Percentiles rank a stretch among this genome's conserved stretches.
Evolutionary conservation across 2,888 invertebrate species (phyloP).

Genomic region (Dicyrtomina minuta): DNA sequence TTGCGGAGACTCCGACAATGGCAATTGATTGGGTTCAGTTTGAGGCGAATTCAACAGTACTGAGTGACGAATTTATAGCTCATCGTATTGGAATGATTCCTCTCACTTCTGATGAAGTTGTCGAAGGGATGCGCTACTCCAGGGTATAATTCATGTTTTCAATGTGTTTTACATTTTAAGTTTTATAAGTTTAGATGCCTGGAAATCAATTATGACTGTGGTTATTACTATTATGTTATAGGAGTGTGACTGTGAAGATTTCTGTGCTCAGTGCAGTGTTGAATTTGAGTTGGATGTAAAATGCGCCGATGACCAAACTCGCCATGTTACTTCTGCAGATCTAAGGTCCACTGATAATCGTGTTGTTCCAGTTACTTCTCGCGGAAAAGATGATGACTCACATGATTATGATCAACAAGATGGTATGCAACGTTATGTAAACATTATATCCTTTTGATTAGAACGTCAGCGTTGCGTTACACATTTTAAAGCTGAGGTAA

Average conservation of each 20-base stretch:
- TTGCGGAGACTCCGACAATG: slow-evolving; percentile 97
- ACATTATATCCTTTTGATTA: not conserved
- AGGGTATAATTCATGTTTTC: slow-evolving; percentile 62
- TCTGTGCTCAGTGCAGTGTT: slow-evolving; percentile 96
- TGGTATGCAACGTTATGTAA: too few relatives aligned
- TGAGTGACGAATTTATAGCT: slow-evolving; percentile 97
- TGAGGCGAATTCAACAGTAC: slow-evolving; percentile 95
- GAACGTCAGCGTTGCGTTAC: not conserved
- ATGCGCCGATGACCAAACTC: slow-evolving; percentile 89
- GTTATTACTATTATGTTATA: slow-evolving; percentile 58
- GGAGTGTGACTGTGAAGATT: slow-evolving; percentile 96
- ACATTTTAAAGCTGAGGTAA: not conserved
- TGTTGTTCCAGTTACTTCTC: slow-evolving; percentile 90
- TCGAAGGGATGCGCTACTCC: slow-evolving; percentile 91
- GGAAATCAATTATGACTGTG: not conserved
- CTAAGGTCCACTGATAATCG: slow-evolving; percentile 86
- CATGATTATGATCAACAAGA: slow-evolving; percentile 89
- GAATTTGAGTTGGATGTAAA: slow-evolving; percentile 96
- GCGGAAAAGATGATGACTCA: slow-evolving; percentile 74
- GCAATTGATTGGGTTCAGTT: slow-evolving; percentile 99
- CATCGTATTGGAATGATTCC: slow-evolving; percentile 96
- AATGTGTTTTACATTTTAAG: not conserved
- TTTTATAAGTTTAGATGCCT: not conserved
- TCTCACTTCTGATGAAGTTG: slow-evolving; percentile 91
- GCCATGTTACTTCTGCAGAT: slow-evolving; percentile 95